phyloP scores from a whole-genome alignment of 1,140 invertebrate species.

The Artemia franciscana region DNA sequence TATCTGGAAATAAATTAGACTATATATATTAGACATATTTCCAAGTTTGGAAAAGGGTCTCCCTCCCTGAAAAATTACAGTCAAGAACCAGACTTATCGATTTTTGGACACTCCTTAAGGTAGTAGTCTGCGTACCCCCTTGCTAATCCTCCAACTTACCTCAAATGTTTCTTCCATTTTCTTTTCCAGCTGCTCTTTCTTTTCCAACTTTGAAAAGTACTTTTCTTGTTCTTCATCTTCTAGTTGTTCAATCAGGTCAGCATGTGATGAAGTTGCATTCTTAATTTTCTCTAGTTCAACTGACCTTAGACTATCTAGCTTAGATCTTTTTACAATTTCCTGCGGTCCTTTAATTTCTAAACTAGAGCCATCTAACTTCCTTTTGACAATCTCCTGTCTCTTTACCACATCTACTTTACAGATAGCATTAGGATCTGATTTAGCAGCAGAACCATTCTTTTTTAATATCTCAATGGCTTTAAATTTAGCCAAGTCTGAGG shows the following conservation, averaged over 20 bases:
- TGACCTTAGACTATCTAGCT: constrained; percentile 14
- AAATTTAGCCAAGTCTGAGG: constrained; percentile 6
- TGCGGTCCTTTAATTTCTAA: neutral
- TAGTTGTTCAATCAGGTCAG: constrained; percentile 41
- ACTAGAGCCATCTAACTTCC: neutral
- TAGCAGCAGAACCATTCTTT: constrained; percentile 16
- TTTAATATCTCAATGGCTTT: constrained; percentile 8
- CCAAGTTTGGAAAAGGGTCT: too few relatives aligned
- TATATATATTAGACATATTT: too few relatives aligned
- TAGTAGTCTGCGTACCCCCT: too few relatives aligned
- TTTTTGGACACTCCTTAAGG: too few relatives aligned
- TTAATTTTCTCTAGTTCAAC: constrained; percentile 52
- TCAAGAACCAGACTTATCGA: too few relatives aligned
- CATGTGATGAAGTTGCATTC: constrained; percentile 48
- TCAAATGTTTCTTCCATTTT: constrained; percentile 70
- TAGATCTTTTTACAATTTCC: neutral
- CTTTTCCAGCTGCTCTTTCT: constrained; percentile 72
- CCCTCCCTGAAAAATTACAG: too few relatives aligned
- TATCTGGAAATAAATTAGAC: too few relatives aligned
- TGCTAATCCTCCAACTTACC: too few relatives aligned
- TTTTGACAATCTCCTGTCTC: neutral
- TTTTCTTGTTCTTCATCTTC: constrained; percentile 51
- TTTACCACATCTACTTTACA: neutral
- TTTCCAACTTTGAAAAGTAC: constrained; percentile 67
- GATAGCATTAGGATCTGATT: constrained; percentile 18